phyloP scores from a whole-genome alignment of 2,888 invertebrate genomes.

The Tachina grossa region DNA sequence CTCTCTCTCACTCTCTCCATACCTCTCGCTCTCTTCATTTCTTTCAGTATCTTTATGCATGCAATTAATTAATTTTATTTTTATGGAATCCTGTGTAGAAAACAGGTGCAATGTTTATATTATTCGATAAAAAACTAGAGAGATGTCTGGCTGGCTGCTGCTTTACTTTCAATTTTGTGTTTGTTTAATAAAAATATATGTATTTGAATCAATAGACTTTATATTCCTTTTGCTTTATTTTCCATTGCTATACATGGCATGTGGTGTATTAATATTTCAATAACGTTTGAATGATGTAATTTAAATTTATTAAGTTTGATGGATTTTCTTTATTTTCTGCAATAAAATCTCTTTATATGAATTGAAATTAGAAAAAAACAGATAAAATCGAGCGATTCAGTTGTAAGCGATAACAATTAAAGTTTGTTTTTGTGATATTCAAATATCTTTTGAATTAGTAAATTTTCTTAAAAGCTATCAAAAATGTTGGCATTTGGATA shows the following conservation, averaged over 20 bases:
- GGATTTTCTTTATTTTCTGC: not conserved
- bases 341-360: not conserved
- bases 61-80: conserved; percentile 49
- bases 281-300: not conserved
- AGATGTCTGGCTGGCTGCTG: too few species aligned
- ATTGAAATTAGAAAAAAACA: not conserved
- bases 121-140: too few species aligned
- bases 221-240: not conserved
- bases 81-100: not conserved
- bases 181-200: conserved; percentile 13
- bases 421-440: too few species aligned
- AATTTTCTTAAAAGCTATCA: too few species aligned
- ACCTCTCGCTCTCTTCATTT: too few species aligned
- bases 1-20: too few species aligned
- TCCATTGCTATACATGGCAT: not conserved
- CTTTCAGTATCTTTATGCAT: not conserved
- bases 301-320: not conserved
- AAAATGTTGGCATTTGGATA: too few species aligned
- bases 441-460: too few species aligned
- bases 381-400: too few species aligned
- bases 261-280: conserved; percentile 8
- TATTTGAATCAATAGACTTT: conserved; percentile 9
- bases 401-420: too few species aligned
- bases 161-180: not conserved
- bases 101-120: too few species aligned